Base-by-base conservation (phyloP, 2,888 invertebrate genomes). In the Arrhopalites spinosus region DNA sequence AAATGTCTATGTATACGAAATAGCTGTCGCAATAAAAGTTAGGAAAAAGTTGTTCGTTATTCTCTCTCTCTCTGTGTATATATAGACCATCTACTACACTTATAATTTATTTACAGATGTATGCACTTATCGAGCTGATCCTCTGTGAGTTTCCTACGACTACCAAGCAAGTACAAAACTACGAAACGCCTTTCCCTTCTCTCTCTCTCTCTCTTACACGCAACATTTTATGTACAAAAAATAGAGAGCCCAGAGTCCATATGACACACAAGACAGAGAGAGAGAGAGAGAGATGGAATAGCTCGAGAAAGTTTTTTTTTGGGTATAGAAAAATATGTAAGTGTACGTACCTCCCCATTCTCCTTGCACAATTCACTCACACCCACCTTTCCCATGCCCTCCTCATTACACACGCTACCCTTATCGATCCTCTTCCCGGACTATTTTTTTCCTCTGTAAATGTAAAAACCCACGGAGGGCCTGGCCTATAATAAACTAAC, bases 341-440 rank as follows among this genome's bases (percentile, higher is more conserved):
- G n/a, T n/a, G n/a, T n/a, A n/a, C n/a, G n/a, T n/a, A 69, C 69
- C 25, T 53, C 15, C 53, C 29, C 17, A 47, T 69, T 69, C 53
- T 27, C 69, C 69, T 25, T 50, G 50, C 68, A 45, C 68, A 50
- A 59, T 47, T 50, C 56, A 56, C 56, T 36, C 71, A 36, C 71
- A 71, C 43, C 36, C 61, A 61, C 36, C 59, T 59, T 36, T 59
- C 59, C 13, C 59, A 27, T 27, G 59, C 25, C 59, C 59, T 59
- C 59, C 23, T 59, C 25, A 59, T 59, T 59, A 59, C 59, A 59
- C 59, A 59, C 59, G 59, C 50, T 50, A 50, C 59, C 20, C 59
- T 59, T 59, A 59, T 59, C 59, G 59, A 59, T 59, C 25, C 23
- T 25, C 11, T 25, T 59, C 50, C 17, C 36, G 3, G 5, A 25